Percentiles rank a stretch among this genome's conserved stretches.
Evolutionary conservation across 2,797 vertebrate species (phyloP).

Genomic region (Muraenolepis orangiensis): DNA sequence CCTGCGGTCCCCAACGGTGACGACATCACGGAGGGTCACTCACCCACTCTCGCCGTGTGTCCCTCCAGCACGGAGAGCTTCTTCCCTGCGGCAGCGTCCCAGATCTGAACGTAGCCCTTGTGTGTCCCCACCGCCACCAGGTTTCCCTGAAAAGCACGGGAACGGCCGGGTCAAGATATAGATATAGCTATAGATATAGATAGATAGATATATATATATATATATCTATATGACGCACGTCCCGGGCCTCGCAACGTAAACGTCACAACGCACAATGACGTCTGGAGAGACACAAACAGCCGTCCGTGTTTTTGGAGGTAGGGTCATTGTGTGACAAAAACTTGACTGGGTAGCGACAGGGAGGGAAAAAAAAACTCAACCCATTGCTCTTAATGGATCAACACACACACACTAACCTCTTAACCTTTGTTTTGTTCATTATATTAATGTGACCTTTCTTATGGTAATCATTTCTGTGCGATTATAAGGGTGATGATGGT

Average conservation of each 20-base stretch:
- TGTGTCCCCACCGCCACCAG: constrained; percentile 82
- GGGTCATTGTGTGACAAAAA: background rate
- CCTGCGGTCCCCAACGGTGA: background rate
- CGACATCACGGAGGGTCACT: constrained; percentile 55
- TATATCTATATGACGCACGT: no score
- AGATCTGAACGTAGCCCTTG: constrained; percentile 88
- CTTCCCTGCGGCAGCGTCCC: constrained; percentile 96
- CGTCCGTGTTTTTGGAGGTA: background rate
- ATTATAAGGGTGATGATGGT: no score
- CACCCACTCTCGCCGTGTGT: constrained; percentile 95
- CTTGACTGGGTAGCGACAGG: background rate
- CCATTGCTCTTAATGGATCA: background rate
- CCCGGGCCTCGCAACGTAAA: no score
- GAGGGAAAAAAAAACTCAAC: background rate
- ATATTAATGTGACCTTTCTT: no score
- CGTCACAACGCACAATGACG: background rate
- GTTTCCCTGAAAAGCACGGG: constrained; percentile 66
- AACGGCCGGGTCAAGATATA: background rate
- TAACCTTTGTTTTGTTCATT: no score
- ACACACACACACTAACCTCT: no score
- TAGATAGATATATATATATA: no score
- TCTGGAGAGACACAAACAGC: background rate
- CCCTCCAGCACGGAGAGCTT: constrained; percentile 93
- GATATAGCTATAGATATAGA: no score
- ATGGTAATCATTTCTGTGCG: no score